Evolutionary conservation across 2,113 vertebrate species (phyloP).

Genomic region (Platichthys stellatus): DNA sequence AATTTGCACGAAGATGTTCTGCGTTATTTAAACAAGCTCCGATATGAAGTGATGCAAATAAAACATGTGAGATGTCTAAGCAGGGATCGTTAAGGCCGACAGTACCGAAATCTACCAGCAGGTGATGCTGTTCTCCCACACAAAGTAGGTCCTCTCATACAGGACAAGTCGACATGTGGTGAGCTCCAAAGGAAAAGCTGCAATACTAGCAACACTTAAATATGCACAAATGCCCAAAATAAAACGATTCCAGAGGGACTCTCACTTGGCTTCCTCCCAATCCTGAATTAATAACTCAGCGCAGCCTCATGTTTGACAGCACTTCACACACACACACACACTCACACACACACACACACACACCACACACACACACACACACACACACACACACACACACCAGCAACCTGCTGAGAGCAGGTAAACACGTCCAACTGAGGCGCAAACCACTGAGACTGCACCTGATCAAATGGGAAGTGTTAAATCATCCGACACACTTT

Average conservation of each 20-base stretch:
- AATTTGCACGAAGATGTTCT: conserved; percentile 1
- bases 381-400: conserved; percentile 8
- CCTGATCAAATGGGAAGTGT: conserved; percentile 7
- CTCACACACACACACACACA: conserved; percentile 16
- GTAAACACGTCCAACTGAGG: conserved; percentile 25
- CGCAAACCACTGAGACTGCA: background rate
- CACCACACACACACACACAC: conserved; percentile 37
- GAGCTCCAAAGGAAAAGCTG: conserved; percentile 20
- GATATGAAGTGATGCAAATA: background rate
- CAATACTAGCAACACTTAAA: conserved; percentile 5
- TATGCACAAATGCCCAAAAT: conserved; percentile 3
- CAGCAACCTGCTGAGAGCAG: conserved; percentile 3
- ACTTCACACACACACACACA: conserved; percentile 14
- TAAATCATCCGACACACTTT: background rate
- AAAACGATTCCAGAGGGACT: background rate
- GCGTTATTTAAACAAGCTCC: conserved; percentile 14
- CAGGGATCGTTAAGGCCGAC: background rate
- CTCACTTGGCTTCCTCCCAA: conserved; percentile 24
- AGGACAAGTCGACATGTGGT: conserved; percentile 4
- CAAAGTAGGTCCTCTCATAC: background rate
- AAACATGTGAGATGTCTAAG: conserved; percentile 9
- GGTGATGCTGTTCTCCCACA: conserved; percentile 49
- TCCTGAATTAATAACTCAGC: conserved; percentile 21
- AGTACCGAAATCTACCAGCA: conserved; percentile 34
- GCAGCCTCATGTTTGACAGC: conserved; percentile 1